Percentiles rank a stretch among this genome's conserved stretches.
These are phyloP conservation scores for Hyposoter dolosus DNA, from an alignment of 2,888 invertebrate genomes.

Conservation along the genomic window DNA sequence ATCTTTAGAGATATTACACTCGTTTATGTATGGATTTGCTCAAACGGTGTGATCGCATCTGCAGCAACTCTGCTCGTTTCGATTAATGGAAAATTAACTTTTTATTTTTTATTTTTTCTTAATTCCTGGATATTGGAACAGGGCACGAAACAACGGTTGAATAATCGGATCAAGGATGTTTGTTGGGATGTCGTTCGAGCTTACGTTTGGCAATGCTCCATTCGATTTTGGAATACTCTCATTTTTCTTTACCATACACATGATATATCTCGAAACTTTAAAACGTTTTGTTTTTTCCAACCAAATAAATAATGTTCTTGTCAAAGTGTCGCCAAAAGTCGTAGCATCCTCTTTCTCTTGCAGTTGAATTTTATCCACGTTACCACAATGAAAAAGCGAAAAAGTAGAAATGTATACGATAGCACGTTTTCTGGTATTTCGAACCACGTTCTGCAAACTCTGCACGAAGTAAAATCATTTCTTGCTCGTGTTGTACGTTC, in stretches of 20 bases:
- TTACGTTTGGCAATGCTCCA: neutral
- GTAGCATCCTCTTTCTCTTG: neutral
- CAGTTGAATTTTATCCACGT: constrained; percentile 37
- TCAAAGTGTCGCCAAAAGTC: constrained; percentile 3
- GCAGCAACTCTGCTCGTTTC: neutral
- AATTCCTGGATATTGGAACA: neutral
- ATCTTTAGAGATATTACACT: constrained; percentile 5
- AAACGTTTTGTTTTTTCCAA: neutral
- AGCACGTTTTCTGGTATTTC: constrained; percentile 54
- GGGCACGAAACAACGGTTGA: neutral
- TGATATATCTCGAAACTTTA: neutral
- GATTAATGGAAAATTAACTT: neutral
- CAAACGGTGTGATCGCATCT: neutral
- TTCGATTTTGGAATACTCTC: neutral
- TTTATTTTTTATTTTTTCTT: neutral
- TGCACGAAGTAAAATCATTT: constrained; percentile 50
- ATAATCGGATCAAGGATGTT: neutral
- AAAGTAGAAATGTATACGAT: constrained; percentile 31
- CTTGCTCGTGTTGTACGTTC: constrained; percentile 7
- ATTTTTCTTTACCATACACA: neutral
- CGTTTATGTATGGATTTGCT: neutral
- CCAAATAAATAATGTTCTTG: constrained; percentile 25
- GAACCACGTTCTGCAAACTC: constrained; percentile 51
- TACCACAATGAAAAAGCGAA: constrained; percentile 3
- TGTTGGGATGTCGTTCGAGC: neutral